Evolutionary conservation across 37 sponge, comb jelly and placozoan genomes (phyloP), one percentile per base, ranked within the genome.

Genomic region (Haliclona indistincta): DNA sequence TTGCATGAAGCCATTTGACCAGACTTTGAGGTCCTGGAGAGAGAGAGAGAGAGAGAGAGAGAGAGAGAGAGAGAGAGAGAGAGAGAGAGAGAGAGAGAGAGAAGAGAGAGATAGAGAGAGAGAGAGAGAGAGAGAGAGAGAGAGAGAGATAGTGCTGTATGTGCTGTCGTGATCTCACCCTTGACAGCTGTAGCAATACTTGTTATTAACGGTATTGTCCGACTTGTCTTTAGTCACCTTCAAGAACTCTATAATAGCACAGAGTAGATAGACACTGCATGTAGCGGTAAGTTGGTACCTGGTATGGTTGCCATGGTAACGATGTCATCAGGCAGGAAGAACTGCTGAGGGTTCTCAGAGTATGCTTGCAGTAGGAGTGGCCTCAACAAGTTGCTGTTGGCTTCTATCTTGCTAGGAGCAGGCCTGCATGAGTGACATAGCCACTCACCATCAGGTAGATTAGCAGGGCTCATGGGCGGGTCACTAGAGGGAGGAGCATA

Each of bases 401-500:
- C 52, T 19, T 41, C 65, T 15, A 70, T 15, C 25, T 42, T 19
- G 13, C 37, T 22, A 56, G 68, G 28, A 2, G n/a, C 49, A 38
- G 68, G 69, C 10, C 72, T 44, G 37, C 96, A 95, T 8, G 81
- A 86, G 15, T 80, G 75, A 81, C 96, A 95, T 35, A 92, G 63
- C 96, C 96, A 95, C 32, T 95, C 96, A 17, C 93, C 96, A 53
- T 88, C 79, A n/a, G 96, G 96, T 19, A 95, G 47, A 74, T 89
- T 76, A 79, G 73, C 79, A 15, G 87, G 89, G 26, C 92, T 93
- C 28, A 95, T 56, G 17, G 96, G 96, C 33, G 96, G 96, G 45
- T 95, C 96, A 82, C 96, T 95, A 56, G 26, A 39, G 19, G 23
- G 32, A 61, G 29, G 29, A 19, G n/a, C 63, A 11, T 61, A 11